A percentile compares a stretch with the other conserved stretches of the same genome.
phyloP scores from a whole-genome alignment of 2,888 invertebrate genomes.

The Pycnomerus fuliginosus region DNA sequence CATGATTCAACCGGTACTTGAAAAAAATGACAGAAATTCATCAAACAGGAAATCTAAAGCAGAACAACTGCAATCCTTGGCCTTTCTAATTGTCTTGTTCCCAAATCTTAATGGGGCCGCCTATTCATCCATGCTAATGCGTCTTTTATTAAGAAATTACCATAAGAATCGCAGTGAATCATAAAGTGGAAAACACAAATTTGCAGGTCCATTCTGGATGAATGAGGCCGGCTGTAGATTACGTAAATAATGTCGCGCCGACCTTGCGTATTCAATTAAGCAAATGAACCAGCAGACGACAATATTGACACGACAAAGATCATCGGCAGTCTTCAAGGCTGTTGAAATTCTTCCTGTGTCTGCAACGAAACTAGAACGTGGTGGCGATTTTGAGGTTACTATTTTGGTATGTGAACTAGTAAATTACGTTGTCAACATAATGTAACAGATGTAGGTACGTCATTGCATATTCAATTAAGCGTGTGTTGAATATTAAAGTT shows the following conservation, averaged over 20 bases:
- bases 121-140: too few relatives aligned
- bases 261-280: slow-evolving; percentile 21
- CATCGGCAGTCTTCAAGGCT: slow-evolving; percentile 10
- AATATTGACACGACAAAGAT: slow-evolving; percentile 5
- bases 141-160: too few relatives aligned
- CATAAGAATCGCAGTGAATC: too few relatives aligned
- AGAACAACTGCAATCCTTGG: too few relatives aligned
- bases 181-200: too few relatives aligned
- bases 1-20: too few relatives aligned
- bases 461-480: slow-evolving; percentile 35
- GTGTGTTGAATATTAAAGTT: slow-evolving; percentile 34
- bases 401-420: slow-evolving; percentile 35
- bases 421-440: slow-evolving; percentile 38
- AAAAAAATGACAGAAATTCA: too few relatives aligned
- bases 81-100: too few relatives aligned
- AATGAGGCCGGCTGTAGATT: too few relatives aligned
- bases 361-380: slow-evolving; percentile 28
- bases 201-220: slow-evolving; percentile 7
- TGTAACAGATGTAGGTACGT: slow-evolving; percentile 38
- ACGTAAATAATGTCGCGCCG: slow-evolving; percentile 4
- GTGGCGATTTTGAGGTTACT: slow-evolving; percentile 34
- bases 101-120: too few relatives aligned
- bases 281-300: slow-evolving; percentile 17
- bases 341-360: slow-evolving; percentile 22
- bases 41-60: too few relatives aligned